A percentile compares a stretch with the other conserved stretches of the same genome.
Conservation (phyloP, 2,113 vertebrate genomes). For the Gila orcuttii region DNA sequence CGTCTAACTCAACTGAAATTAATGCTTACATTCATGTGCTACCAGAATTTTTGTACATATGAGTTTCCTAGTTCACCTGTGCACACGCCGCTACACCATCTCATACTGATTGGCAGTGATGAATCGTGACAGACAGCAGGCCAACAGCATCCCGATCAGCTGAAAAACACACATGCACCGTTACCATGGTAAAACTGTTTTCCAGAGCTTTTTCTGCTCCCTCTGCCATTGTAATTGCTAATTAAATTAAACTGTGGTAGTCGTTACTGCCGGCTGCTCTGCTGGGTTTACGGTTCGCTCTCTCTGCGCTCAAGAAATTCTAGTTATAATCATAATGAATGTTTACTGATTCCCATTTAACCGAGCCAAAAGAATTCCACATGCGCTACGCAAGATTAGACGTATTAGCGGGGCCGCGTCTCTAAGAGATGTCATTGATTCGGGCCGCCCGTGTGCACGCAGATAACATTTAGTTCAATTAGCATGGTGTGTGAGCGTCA, state of each 20-base stretch:
- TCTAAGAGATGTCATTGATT: slow-evolving; percentile 61
- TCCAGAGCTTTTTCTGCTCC: neutral
- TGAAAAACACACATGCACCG: slow-evolving; percentile 62
- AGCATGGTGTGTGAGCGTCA: slow-evolving; percentile 23
- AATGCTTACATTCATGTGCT: neutral
- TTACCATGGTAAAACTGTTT: slow-evolving; percentile 26
- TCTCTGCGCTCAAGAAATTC: slow-evolving; percentile 12
- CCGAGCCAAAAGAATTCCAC: slow-evolving; percentile 38
- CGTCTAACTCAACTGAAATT: neutral
- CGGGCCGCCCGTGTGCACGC: slow-evolving; percentile 31
- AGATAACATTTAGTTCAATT: slow-evolving; percentile 60
- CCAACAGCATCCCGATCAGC: slow-evolving; percentile 98
- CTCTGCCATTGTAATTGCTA: slow-evolving; percentile 24
- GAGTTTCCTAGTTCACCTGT: slow-evolving; percentile 71
- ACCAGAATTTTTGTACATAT: no score
- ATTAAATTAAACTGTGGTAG: slow-evolving; percentile 35
- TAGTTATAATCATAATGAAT: slow-evolving; percentile 37
- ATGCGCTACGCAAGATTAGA: slow-evolving; percentile 11
- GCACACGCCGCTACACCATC: slow-evolving; percentile 90
- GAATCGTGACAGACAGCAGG: slow-evolving; percentile 98
- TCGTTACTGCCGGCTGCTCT: slow-evolving; percentile 28
- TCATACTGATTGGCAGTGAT: slow-evolving; percentile 99
- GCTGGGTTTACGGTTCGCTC: neutral
- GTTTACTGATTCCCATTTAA: slow-evolving; percentile 32
- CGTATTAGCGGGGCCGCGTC: slow-evolving; percentile 39